phyloP scores from a whole-genome alignment of 2,113 vertebrate genomes.

The Xyrauchen texanus region DNA sequence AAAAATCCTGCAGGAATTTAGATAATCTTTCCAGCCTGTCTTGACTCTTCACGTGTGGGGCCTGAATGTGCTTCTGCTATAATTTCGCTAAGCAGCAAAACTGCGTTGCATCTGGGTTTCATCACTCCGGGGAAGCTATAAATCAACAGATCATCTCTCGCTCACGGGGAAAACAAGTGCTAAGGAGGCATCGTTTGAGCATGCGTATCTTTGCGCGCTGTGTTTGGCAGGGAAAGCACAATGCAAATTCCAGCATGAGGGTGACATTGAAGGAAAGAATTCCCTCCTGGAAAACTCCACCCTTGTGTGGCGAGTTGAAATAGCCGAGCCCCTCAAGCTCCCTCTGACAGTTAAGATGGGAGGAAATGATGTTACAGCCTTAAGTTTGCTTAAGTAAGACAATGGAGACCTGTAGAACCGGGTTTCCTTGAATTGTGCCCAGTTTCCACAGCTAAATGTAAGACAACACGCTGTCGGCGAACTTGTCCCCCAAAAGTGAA shows the following conservation, averaged over 20 bases:
- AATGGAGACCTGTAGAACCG: slow-evolving; percentile 61
- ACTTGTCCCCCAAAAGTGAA: slow-evolving; percentile 2
- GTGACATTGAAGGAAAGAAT: slow-evolving; percentile 56
- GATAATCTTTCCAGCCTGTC: not conserved
- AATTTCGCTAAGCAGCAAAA: not conserved
- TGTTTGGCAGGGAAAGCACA: slow-evolving; percentile 30
- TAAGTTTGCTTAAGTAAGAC: slow-evolving; percentile 50
- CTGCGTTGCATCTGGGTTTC: slow-evolving; percentile 34
- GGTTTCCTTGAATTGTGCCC: slow-evolving; percentile 75
- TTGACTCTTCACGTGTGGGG: not conserved
- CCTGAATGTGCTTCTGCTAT: not conserved
- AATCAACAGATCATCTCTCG: slow-evolving; percentile 50
- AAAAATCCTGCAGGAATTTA: no score
- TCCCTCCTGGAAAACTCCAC: slow-evolving; percentile 49
- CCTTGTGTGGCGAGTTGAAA: slow-evolving; percentile 32
- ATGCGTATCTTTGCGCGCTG: not conserved
- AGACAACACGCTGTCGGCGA: not conserved
- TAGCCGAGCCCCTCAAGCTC: not conserved
- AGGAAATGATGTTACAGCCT: slow-evolving; percentile 49
- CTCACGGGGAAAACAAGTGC: not conserved
- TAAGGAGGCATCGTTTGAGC: not conserved
- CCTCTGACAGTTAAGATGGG: not conserved
- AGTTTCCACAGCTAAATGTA: slow-evolving; percentile 62
- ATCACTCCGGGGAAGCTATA: slow-evolving; percentile 32
- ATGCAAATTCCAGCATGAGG: slow-evolving; percentile 7